phyloP scores from a whole-genome alignment of 1,140 invertebrate species.

The Orussus abietinus region DNA sequence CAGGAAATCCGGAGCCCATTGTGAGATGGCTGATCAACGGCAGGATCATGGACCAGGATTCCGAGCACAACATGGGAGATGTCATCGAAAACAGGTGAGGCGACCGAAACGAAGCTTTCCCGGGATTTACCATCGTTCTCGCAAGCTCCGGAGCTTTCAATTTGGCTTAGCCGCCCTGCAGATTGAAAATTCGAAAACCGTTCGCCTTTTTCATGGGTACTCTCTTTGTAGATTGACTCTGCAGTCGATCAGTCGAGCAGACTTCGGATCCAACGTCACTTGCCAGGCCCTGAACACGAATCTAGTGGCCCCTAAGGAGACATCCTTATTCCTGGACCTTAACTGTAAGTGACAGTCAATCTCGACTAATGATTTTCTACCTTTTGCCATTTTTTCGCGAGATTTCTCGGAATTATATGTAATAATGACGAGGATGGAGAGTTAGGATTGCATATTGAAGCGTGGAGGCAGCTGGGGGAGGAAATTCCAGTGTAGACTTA shows the following conservation, averaged over 20 bases:
- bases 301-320: slow-evolving; percentile 70
- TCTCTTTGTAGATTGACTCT: slow-evolving; percentile 61
- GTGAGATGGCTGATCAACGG: slow-evolving; percentile 70
- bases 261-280: slow-evolving; percentile 77
- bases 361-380: no score
- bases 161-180: no score
- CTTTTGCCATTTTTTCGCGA: no score
- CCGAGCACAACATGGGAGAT: slow-evolving; percentile 75
- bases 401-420: no score
- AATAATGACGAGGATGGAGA: no score
- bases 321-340: slow-evolving; percentile 72
- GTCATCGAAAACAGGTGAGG: slow-evolving; percentile 74
- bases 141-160: no score
- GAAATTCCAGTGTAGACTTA: no score
- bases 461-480: no score
- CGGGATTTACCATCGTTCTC: no score
- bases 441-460: no score
- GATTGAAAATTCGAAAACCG: no score
- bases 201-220: not conserved
- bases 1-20: slow-evolving; percentile 55
- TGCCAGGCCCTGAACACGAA: slow-evolving; percentile 81
- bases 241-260: slow-evolving; percentile 68
- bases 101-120: no score
- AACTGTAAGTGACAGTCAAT: slow-evolving; percentile 73
- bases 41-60: slow-evolving; percentile 71